Base-by-base conservation (phyloP, 2,888 invertebrate genomes). In the Linhomoeus sp. region DNA sequence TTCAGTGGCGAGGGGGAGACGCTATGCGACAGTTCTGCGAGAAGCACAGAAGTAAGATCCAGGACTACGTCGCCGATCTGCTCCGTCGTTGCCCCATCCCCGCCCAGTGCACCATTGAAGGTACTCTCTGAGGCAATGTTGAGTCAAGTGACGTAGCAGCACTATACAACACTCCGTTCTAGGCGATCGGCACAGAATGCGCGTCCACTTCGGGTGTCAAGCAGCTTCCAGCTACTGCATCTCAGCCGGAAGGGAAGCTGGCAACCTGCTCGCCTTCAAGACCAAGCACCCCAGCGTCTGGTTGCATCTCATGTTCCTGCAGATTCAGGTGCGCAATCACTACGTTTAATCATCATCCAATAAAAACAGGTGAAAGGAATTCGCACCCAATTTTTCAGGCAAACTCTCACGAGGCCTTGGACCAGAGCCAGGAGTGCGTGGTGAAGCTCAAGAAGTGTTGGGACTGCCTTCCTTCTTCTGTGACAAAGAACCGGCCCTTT, bases 261-360 rank as follows among this genome's bases (percentile, higher is more conserved):
- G 78, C 62, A 79, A 67, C 19, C 65, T 67, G 52, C 72, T 73
- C 55, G 66, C 66, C 1, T 62, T 72, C 54, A 68, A 71, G 56
- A 73, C 73, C 29, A 75, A 82, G 52, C 77, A 79, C 63, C 81
- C 87, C 1, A 75, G 83, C 55, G 79, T 81, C 40, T 88, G 88
- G 90, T 81, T 90, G 53, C 88, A 90, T 70, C 75, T 90, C 44
- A 88, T 90, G 86, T 88, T 90, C 69, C 75, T 90, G 45, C 83
- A 86, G 52, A 75, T 87, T 52, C 86, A 86, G 72, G 75, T 75
- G 60, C 45, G 49, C 43, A 19, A 19, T n/a, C n/a, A n/a, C n/a
- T n/a, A n/a, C n/a, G n/a, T n/a, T n/a, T n/a, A n/a, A n/a, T n/a
- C n/a, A n/a, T n/a, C n/a, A n/a, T n/a, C n/a, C n/a, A n/a, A n/a